A percentile compares a stretch with the other conserved stretches of the same genome.
phyloP scores from a whole-genome alignment of 2,888 invertebrate genomes.

The Callyntrura guangdongensis region DNA sequence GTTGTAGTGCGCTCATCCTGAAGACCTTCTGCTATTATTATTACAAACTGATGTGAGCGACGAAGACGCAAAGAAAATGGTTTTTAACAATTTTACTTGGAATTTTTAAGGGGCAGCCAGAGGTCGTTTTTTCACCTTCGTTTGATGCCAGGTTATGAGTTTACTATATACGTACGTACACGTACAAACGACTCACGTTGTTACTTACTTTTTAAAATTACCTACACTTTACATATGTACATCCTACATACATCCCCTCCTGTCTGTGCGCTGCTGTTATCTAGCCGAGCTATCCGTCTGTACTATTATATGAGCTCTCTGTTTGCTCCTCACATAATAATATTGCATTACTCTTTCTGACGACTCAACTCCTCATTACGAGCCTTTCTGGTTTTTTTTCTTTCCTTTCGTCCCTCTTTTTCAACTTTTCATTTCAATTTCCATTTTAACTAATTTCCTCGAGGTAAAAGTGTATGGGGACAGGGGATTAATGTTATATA shows the following conservation, averaged over 20 bases:
- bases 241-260: conserved; percentile 59
- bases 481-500: conserved; percentile 14
- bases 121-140: conserved; percentile 72
- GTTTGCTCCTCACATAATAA: not conserved
- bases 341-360: conserved; percentile 1
- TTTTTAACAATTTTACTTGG: conserved; percentile 68
- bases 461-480: conserved; percentile 70
- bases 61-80: conserved; percentile 33
- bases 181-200: conserved; percentile 10
- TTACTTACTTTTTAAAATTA: conserved; percentile 45
- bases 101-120: conserved; percentile 69
- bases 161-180: not conserved
- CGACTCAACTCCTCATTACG: conserved; percentile 31
- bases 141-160: not conserved
- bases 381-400: conserved; percentile 71
- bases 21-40: not conserved
- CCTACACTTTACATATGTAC: conserved; percentile 51
- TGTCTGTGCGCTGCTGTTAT: conserved; percentile 56
- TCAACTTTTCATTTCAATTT: conserved; percentile 77
- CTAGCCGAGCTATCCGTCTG: conserved; percentile 15
- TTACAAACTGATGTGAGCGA: not conserved
- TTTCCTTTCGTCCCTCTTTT: conserved; percentile 68
- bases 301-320: conserved; percentile 5
- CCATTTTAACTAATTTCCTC: conserved; percentile 76
- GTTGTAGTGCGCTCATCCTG: not conserved